Percentiles rank a stretch among this genome's conserved stretches.
Conservation (phyloP, 2,888 invertebrate genomes). For the Agriopis leucophaearia region DNA sequence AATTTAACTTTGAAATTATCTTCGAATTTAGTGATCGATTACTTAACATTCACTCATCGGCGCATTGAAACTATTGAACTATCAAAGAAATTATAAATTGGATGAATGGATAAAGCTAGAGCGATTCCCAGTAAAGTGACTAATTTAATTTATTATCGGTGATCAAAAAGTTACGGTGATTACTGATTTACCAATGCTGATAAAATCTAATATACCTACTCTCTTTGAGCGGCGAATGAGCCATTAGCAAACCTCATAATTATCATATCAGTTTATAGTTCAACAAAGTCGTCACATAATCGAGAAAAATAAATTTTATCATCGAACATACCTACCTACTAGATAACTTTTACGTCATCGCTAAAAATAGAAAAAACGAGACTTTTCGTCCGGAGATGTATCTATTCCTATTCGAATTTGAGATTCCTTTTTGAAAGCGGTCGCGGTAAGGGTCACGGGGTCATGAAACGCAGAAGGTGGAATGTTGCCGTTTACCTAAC, state of each 20-base stretch:
- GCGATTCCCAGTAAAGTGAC: slow-evolving; percentile 31
- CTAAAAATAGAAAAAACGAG: slow-evolving; percentile 45
- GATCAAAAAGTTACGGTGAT: slow-evolving; percentile 27
- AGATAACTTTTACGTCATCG: slow-evolving; percentile 44
- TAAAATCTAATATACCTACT: slow-evolving; percentile 8
- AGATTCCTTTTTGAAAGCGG: slow-evolving; percentile 43
- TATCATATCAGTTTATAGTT: slow-evolving; percentile 36
- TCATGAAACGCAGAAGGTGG: slow-evolving; percentile 45
- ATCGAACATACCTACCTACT: slow-evolving; percentile 33
- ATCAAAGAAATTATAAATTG: slow-evolving; percentile 24
- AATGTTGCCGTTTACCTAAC: slow-evolving; percentile 63
- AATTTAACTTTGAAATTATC: slow-evolving; percentile 41
- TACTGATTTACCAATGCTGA: slow-evolving; percentile 13
- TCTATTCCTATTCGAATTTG: slow-evolving; percentile 33
- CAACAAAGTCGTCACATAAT: slow-evolving; percentile 38
- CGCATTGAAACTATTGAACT: slow-evolving; percentile 19
- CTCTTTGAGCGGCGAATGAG: slow-evolving; percentile 1
- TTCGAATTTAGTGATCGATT: slow-evolving; percentile 30
- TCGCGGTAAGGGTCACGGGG: slow-evolving; percentile 42
- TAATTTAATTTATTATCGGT: slow-evolving; percentile 33
- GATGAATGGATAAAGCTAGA: slow-evolving; percentile 27
- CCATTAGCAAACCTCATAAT: slow-evolving; percentile 18
- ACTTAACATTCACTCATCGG: slow-evolving; percentile 28
- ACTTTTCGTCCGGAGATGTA: slow-evolving; percentile 29
- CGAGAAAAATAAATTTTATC: slow-evolving; percentile 35